Percentiles rank a stretch among this genome's conserved stretches.
Evolutionary conservation across 2,888 invertebrate genomes (phyloP).

Genomic region (Vannuccia rotundouncinata): DNA sequence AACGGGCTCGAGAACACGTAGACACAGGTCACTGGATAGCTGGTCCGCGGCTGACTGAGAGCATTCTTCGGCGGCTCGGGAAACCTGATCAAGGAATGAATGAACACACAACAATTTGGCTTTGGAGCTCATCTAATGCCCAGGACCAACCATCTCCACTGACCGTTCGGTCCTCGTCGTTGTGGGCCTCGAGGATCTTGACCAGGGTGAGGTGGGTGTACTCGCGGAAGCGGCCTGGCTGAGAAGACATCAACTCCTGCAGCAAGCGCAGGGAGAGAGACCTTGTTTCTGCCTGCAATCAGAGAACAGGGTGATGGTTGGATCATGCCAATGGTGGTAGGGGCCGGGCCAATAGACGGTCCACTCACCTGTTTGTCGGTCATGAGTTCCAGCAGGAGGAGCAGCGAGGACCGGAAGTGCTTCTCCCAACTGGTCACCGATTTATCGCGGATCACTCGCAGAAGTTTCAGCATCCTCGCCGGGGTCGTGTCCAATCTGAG

Average conservation of each 20-base stretch:
- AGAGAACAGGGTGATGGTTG: background rate
- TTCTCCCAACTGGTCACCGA: background rate
- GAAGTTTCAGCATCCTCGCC: background rate
- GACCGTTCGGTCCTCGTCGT: slow-evolving; percentile 27
- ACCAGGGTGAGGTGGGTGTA: slow-evolving; percentile 30
- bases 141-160: too few species aligned
- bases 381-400: background rate
- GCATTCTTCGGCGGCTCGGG: slow-evolving; percentile 30
- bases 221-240: slow-evolving; percentile 1
- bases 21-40: slow-evolving; percentile 32
- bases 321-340: too few species aligned
- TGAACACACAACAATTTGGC: too few species aligned
- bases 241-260: slow-evolving; percentile 10
- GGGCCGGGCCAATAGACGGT: too few species aligned
- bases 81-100: background rate
- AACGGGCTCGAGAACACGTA: slow-evolving; percentile 18
- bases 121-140: too few species aligned
- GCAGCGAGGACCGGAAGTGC: background rate
- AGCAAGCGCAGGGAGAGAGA: slow-evolving; percentile 25
- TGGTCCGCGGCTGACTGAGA: slow-evolving; percentile 4
- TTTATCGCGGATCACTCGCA: slow-evolving; percentile 1
- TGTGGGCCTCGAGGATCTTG: slow-evolving; percentile 22
- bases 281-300: slow-evolving; percentile 8
- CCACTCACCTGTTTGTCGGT: background rate
- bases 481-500: background rate